Evolutionary conservation across 1,140 invertebrate species (phyloP).

Genomic region (Drosophila nasuta): DNA sequence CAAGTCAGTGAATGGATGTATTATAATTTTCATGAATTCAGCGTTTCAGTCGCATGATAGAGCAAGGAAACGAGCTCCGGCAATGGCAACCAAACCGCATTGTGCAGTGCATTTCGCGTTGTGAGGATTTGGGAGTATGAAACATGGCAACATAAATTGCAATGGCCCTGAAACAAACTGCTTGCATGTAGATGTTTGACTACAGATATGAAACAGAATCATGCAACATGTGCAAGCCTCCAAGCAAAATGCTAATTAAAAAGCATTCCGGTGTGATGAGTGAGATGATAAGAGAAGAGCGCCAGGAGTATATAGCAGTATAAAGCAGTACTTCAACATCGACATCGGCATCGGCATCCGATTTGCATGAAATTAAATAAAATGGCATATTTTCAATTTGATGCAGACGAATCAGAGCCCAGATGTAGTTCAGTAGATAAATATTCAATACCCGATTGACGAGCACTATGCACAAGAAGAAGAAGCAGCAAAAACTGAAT

Average conservation of each 20-base stretch:
- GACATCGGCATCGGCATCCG: slow-evolving; percentile 18
- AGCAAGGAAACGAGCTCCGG: not conserved
- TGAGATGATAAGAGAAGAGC: slow-evolving; percentile 4
- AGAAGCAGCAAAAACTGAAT: too few relatives aligned
- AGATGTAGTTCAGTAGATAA: slow-evolving; percentile 10
- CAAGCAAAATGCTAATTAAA: slow-evolving; percentile 52
- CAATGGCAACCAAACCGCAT: slow-evolving; percentile 23
- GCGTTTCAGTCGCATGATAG: not conserved
- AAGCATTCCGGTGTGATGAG: not conserved
- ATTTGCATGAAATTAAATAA: slow-evolving; percentile 43
- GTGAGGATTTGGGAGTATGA: slow-evolving; percentile 32
- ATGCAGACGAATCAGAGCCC: not conserved
- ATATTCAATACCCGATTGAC: slow-evolving; percentile 25
- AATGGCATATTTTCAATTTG: slow-evolving; percentile 44
- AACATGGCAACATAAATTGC: slow-evolving; percentile 44
- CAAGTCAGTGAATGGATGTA: slow-evolving; percentile 19
- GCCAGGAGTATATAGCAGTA: not conserved
- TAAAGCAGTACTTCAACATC: slow-evolving; percentile 3
- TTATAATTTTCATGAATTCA: slow-evolving; percentile 23
- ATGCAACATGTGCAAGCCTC: slow-evolving; percentile 41
- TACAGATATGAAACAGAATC: slow-evolving; percentile 35
- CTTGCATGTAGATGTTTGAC: slow-evolving; percentile 30
- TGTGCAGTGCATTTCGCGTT: slow-evolving; percentile 22
- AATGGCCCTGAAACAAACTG: slow-evolving; percentile 26
- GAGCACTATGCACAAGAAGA: not conserved